phyloP scores from a whole-genome alignment of 2,888 invertebrate genomes.

The Listrodromus nycthemerus region DNA sequence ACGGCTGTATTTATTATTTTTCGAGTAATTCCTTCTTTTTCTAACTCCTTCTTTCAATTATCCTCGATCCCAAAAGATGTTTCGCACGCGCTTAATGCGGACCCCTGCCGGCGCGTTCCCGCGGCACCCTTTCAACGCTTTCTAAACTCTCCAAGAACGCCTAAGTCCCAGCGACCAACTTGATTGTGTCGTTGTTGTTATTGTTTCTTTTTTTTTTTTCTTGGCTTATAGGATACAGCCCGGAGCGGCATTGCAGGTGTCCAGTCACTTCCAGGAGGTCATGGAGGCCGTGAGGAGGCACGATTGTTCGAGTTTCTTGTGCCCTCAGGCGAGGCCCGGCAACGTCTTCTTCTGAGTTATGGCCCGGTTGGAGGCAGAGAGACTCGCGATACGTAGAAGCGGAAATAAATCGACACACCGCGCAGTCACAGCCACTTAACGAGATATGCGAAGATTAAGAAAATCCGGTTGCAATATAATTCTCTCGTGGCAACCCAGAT shows the following conservation, averaged over 20 bases:
- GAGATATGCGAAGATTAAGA: slow-evolving; percentile 24
- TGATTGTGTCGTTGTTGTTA: slow-evolving; percentile 50
- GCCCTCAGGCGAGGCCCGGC: slow-evolving; percentile 83
- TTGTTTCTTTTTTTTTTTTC: slow-evolving; percentile 47
- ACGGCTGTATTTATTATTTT: not conserved
- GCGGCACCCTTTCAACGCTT: slow-evolving; percentile 70
- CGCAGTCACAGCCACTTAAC: slow-evolving; percentile 48
- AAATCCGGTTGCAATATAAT: slow-evolving; percentile 32
- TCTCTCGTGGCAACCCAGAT: slow-evolving; percentile 53
- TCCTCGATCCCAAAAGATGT: not conserved
- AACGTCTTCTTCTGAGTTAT: slow-evolving; percentile 73
- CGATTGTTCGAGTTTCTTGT: slow-evolving; percentile 89
- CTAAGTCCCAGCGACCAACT: slow-evolving; percentile 44
- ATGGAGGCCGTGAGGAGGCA: slow-evolving; percentile 90
- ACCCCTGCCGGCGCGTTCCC: slow-evolving; percentile 38
- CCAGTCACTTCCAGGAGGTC: slow-evolving; percentile 90
- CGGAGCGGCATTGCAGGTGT: slow-evolving; percentile 87
- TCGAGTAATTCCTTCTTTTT: not conserved
- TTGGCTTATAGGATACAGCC: slow-evolving; percentile 87
- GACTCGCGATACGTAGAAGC: slow-evolving; percentile 39
- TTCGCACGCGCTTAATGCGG: slow-evolving; percentile 19
- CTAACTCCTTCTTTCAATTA: not conserved
- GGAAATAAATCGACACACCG: slow-evolving; percentile 31
- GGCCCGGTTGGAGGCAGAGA: slow-evolving; percentile 1
- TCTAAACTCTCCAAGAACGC: slow-evolving; percentile 64